phyloP scores from a whole-genome alignment of 2,113 vertebrate genomes.

The Pyxicephalus adspersus region DNA sequence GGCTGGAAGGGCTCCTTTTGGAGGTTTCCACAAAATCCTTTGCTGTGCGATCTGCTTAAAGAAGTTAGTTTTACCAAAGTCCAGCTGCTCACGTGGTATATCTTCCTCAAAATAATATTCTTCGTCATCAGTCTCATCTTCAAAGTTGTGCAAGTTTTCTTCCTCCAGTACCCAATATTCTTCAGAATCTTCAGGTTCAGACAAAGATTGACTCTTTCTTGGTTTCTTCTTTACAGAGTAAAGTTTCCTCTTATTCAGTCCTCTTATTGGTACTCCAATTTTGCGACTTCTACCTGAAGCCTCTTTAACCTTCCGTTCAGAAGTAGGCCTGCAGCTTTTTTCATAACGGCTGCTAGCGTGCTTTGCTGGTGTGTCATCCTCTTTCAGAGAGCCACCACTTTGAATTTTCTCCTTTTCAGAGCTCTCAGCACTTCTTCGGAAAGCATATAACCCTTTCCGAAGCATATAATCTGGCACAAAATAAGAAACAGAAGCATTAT shows the following conservation, averaged over 20 bases:
- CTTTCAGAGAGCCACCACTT: constrained; percentile 62
- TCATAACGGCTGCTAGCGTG: constrained; percentile 45
- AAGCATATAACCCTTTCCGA: constrained; percentile 63
- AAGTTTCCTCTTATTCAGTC: constrained; percentile 54
- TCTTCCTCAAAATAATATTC: constrained; percentile 62
- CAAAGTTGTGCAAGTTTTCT: constrained; percentile 61
- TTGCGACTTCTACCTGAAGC: constrained; percentile 51
- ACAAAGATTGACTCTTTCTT: constrained; percentile 59
- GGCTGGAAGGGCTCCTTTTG: constrained; percentile 56
- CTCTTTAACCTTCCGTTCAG: constrained; percentile 57
- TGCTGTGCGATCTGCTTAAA: constrained; percentile 60
- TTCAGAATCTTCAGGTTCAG: constrained; percentile 67
- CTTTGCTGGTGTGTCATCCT: constrained; percentile 59
- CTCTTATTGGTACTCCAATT: constrained; percentile 52
- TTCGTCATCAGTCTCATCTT: constrained; percentile 56
- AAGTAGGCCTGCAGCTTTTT: constrained; percentile 45
- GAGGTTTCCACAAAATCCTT: constrained; percentile 64
- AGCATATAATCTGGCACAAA: constrained; percentile 68
- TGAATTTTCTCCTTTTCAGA: constrained; percentile 59
- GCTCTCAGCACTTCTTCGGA: constrained; percentile 59
- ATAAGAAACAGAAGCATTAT: constrained; percentile 61
- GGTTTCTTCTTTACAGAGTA: constrained; percentile 59
- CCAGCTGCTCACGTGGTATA: constrained; percentile 49
- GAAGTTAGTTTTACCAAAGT: constrained; percentile 55
- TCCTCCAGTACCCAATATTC: constrained; percentile 64